Evolutionary conservation across 2,113 vertebrate species (phyloP).

Genomic region (Archilochus colubris): DNA sequence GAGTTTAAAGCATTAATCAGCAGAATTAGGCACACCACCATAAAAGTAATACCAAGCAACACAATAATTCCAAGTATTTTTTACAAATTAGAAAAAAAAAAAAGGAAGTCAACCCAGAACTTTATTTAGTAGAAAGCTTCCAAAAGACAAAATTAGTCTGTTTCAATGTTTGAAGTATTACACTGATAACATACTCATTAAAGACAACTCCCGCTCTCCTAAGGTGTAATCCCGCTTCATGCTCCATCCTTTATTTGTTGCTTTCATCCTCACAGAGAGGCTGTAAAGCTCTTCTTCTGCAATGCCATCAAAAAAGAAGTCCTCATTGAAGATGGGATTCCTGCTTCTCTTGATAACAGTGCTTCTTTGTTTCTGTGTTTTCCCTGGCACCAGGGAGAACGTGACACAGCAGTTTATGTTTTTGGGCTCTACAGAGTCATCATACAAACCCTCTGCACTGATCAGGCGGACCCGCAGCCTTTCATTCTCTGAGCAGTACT

Average conservation of each 20-base stretch:
- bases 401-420: constrained; percentile 85
- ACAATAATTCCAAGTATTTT: not conserved
- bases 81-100: not conserved
- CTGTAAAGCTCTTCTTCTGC: constrained; percentile 79
- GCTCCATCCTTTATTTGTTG: constrained; percentile 82
- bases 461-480: constrained; percentile 86
- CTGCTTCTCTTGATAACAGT: constrained; percentile 87
- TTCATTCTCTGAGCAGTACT: constrained; percentile 82
- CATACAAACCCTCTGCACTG: constrained; percentile 82
- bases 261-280: constrained; percentile 84
- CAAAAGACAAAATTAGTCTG: constrained; percentile 38
- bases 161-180: not conserved
- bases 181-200: constrained; percentile 47
- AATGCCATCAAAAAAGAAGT: constrained; percentile 89
- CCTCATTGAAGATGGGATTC: constrained; percentile 90
- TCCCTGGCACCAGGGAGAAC: constrained; percentile 83
- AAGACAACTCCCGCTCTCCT: constrained; percentile 60
- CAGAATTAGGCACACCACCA: not conserved
- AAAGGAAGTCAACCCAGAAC: not conserved
- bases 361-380: constrained; percentile 86
- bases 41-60: not conserved
- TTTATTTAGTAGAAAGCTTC: constrained; percentile 77
- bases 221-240: constrained; percentile 76
- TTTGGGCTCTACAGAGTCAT: constrained; percentile 77
- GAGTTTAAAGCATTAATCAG: not conserved